These are phyloP conservation scores for Cynopterus sphinx DNA, from an alignment of 2,797 vertebrate species.

Conservation along the genomic window DNA sequence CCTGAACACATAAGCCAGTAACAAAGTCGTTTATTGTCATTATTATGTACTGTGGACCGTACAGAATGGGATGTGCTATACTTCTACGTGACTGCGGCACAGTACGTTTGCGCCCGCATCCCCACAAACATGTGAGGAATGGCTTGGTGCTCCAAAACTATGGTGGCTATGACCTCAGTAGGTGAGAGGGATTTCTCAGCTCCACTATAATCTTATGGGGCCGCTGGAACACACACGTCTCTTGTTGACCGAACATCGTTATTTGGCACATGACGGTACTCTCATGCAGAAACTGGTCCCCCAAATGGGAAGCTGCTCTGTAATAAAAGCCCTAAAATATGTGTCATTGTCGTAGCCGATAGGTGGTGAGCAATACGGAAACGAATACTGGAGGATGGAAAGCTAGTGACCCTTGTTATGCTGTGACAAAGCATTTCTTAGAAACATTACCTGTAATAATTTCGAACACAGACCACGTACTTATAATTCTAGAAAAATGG, in stretches of 20 bases:
- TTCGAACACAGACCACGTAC: neutral
- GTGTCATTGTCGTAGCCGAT: neutral
- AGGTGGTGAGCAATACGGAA: neutral
- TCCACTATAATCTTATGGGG: too few relatives aligned
- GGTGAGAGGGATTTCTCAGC: neutral
- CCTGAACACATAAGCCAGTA: neutral
- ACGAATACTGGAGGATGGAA: neutral
- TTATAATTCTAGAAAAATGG: neutral
- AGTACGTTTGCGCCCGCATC: neutral
- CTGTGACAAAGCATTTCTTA: neutral
- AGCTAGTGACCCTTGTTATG: neutral
- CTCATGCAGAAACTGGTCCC: neutral
- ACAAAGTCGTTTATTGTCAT: neutral
- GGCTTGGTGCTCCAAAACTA: neutral
- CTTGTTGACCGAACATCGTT: neutral
- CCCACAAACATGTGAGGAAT: neutral
- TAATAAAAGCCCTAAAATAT: neutral
- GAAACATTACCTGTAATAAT: neutral
- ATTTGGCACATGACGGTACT: neutral
- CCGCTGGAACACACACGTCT: neutral
- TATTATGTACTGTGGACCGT: fast-evolving
- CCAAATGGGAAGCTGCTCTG: neutral
- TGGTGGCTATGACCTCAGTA: neutral
- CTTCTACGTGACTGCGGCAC: neutral
- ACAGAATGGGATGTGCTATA: neutral